Percentiles rank a stretch among this genome's conserved stretches.
Conservation (phyloP, 2,797 vertebrate genomes). For the Karalla daura region DNA sequence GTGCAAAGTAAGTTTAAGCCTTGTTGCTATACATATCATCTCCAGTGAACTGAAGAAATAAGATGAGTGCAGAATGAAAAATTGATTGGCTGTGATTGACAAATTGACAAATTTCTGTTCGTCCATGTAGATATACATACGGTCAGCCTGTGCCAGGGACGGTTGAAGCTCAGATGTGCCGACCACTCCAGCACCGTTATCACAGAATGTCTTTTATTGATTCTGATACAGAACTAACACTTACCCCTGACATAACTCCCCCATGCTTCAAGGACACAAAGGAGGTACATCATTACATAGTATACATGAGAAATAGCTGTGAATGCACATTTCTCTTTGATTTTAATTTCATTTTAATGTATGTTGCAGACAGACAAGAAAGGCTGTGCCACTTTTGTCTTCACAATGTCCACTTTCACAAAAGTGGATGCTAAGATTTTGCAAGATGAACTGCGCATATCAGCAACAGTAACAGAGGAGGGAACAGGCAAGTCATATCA, state of each 20-base stretch:
- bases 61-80: no score
- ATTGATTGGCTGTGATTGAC: no score
- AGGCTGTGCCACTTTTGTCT: constrained; percentile 51
- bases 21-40: no score
- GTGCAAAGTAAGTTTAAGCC: no score
- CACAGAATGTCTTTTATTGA: accelerated
- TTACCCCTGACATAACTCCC: neutral
- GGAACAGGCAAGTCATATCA: constrained; percentile 65
- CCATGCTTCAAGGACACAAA: neutral
- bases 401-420: constrained; percentile 35
- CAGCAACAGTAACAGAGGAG: constrained; percentile 56
- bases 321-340: no score
- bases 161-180: neutral
- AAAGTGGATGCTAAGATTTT: neutral
- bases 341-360: neutral
- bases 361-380: constrained; percentile 37
- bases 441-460: constrained; percentile 9
- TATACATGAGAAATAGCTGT: no score
- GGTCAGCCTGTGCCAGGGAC: constrained; percentile 10
- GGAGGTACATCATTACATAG: constrained; percentile 1
- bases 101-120: neutral
- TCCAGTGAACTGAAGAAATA: no score
- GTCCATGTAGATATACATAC: constrained; percentile 1
- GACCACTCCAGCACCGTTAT: neutral
- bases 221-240: accelerated